Evolutionary conservation across 2,797 vertebrate genomes (phyloP), one percentile per base, ranked within the genome.

Genomic region (Gymnoscopelus braueri): DNA sequence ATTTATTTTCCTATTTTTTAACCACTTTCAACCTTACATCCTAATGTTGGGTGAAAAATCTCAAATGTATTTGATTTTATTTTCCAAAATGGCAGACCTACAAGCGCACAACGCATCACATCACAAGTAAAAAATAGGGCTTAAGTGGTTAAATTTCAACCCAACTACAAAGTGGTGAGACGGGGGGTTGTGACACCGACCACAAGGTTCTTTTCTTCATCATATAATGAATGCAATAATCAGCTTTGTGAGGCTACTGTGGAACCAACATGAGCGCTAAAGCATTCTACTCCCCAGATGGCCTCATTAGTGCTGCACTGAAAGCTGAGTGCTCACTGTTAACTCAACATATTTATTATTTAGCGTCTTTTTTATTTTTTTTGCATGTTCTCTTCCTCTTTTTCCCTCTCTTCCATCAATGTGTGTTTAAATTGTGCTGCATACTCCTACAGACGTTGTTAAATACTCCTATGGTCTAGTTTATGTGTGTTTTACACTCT

Each of bases 251-350:
- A 78, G 72, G 81, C 72, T 55, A 69, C 75, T 81, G 80, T 86
- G 77, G 47, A 74, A 63, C 13, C 63, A 69, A 69, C 83, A 23
- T 87, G 80, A 74, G 73, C 77, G 60, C 69, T 55, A 57, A 82
- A 73, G 60, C 82, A 61, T 81, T 53, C 75, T 68, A 67, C 77
- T 72, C 74, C 80, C 81, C 82, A 67, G 54, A 77, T 50, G 82
- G 82, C 77, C 85, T 90, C 88, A 86, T 89, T 90, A 90, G 82
- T 47, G 74, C 19, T 75, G 74, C 8, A 77, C 82, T 78, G 79
- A 72, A 79, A 67, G 73, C 67, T 44, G 70, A 71, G 26, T 67
- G 57, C n/a, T 62, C 71, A 65, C 72, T 14, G 68, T 71, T 48
- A 63, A 44, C 62, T 54, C 75, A 66, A 80, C 72, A 62, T 79